phyloP scores from a whole-genome alignment of 2,888 invertebrate species.

The Nemapogon koenigi region DNA sequence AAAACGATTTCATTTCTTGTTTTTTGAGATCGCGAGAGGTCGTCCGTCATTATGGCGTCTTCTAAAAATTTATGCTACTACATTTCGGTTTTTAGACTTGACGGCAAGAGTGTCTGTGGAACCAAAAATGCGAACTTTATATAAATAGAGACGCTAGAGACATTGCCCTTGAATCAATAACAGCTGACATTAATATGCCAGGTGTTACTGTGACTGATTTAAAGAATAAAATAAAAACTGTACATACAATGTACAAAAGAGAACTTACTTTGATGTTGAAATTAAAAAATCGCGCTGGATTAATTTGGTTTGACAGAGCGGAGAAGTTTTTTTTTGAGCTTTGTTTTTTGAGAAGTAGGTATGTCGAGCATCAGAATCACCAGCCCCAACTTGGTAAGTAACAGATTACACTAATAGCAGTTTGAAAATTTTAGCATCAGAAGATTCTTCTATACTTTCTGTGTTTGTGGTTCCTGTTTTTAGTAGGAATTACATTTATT shows the following conservation, averaged over 20 bases:
- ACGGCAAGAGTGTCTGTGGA: not conserved
- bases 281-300: not conserved
- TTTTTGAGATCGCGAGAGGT: no score
- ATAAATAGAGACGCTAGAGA: conserved; percentile 1
- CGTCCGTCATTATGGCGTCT: no score
- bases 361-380: not conserved
- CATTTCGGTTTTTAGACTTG: not conserved
- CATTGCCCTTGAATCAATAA: not conserved
- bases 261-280: not conserved
- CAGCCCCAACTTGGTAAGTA: not conserved
- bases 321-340: not conserved
- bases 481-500: no score
- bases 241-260: conserved; percentile 1
- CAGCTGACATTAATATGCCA: not conserved
- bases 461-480: not conserved
- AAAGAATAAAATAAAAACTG: conserved; percentile 1
- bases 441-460: not conserved
- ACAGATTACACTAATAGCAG: no score
- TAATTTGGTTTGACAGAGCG: not conserved
- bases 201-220: not conserved
- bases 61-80: no score
- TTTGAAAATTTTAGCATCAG: no score
- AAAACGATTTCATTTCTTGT: no score
- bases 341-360: no score
- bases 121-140: not conserved